Base-by-base conservation (phyloP, 2,888 invertebrate genomes). In the Xylota sylvarum region DNA sequence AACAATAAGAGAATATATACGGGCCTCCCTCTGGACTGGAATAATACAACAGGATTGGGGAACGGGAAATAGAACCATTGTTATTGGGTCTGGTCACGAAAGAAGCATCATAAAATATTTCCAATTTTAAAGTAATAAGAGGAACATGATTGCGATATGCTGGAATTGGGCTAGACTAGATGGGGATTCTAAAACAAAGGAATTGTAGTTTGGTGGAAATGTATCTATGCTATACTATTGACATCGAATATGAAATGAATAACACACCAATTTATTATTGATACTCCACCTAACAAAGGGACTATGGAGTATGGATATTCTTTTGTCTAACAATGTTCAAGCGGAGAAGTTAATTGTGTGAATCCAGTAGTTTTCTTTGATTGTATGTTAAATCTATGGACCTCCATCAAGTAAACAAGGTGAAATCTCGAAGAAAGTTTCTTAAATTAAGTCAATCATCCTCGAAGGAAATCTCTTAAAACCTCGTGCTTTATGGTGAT, bases 51-150 rank as follows among this genome's bases (percentile, higher is more conserved):
- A 27, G 46, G 48, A n/a, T n/a, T n/a, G 23, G 23, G 40, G 40
- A 10, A 46, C 32, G 30, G 9, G 43, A 7, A 58, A 40, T 9
- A 27, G 30, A 62, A 55, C 17, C 62, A 69, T 62, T 40, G 69
- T 64, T 84, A 79, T 86, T 81, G 65, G 67, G 7, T 69, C 52
- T 35, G 73, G 81, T 78, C 82, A 77, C 62, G 69, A 50, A 72
- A 69, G 62, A 73, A 67, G 27, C 60, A 32, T 67, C 62, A 35
- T 65, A 55, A 65, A 72, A 72, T 77, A 67, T 81, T 81, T 81
- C 76, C 85, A 81, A 85, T 85, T 85, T 81, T 72, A 72, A 67
- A 67, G 58, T 43, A 62, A 72, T 73, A 55, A 37, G 48, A 30
- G 65, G 10, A 43, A 64, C 58, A 56, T 73, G 58, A 78, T 73